Evolutionary conservation across 2,113 vertebrate species (phyloP).

Genomic region (Syrrhaptes paradoxus): DNA sequence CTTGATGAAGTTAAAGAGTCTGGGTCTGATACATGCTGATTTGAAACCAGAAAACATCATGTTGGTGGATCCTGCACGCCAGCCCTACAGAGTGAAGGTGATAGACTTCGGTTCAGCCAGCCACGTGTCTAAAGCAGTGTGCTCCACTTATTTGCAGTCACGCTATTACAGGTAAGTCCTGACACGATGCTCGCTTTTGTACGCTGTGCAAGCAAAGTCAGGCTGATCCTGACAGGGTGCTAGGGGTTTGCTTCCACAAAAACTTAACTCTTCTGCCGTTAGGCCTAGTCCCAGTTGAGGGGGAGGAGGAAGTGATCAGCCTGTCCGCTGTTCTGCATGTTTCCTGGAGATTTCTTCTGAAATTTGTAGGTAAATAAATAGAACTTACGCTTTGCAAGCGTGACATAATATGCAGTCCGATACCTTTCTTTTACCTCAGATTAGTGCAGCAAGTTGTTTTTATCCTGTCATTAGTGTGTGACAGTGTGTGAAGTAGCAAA

Average conservation of each 20-base stretch:
- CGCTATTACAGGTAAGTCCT: constrained; percentile 91
- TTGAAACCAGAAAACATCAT: constrained; percentile 98
- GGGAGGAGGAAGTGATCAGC: neutral
- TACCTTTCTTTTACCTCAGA: neutral
- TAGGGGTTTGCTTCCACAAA: neutral
- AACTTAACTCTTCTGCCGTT: neutral
- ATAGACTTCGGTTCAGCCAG: constrained; percentile 98
- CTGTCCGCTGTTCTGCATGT: neutral
- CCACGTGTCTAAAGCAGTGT: constrained; percentile 96
- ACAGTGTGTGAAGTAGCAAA: neutral
- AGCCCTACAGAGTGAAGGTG: constrained; percentile 96
- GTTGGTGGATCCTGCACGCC: constrained; percentile 93
- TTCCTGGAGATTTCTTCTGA: constrained; percentile 5
- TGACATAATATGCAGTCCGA: neutral
- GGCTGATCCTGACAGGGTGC: neutral
- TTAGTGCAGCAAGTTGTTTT: neutral
- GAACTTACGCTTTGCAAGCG: neutral
- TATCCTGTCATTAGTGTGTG: neutral
- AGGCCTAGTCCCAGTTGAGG: neutral
- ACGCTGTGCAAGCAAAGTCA: rapidly evolving
- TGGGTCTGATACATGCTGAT: constrained; percentile 96
- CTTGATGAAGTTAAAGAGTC: constrained; percentile 95
- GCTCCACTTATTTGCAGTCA: constrained; percentile 96
- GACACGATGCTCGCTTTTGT: rapidly evolving
- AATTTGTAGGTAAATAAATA: neutral